Evolutionary conservation across 2,113 vertebrate genomes (phyloP).

Genomic region (Cheirogaleus medius): DNA sequence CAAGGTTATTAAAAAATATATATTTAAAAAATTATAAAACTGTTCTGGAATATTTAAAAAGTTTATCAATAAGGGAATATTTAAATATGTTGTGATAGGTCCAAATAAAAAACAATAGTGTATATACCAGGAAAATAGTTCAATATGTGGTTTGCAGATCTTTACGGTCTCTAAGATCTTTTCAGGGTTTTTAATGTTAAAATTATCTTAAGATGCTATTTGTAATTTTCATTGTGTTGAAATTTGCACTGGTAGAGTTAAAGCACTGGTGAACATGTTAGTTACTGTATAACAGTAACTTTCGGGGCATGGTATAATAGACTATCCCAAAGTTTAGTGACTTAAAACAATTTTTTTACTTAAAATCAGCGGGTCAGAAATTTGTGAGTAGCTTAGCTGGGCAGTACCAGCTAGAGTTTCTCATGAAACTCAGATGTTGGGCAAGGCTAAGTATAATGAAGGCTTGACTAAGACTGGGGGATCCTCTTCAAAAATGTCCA

Average conservation of each 20-base stretch:
- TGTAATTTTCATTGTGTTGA: neutral
- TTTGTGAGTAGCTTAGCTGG: neutral
- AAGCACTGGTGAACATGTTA: neutral
- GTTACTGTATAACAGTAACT: neutral
- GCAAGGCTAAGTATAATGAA: neutral
- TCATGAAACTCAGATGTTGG: neutral
- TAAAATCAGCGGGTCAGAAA: neutral
- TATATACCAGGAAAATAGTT: neutral
- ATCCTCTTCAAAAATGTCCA: neutral
- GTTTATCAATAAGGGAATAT: neutral
- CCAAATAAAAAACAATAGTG: neutral
- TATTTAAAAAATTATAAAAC: neutral
- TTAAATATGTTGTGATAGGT: neutral
- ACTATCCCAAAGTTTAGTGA: neutral
- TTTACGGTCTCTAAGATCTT: neutral
- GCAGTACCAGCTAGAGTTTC: neutral
- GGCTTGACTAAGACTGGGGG: neutral
- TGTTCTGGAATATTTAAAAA: neutral
- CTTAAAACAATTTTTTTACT: neutral
- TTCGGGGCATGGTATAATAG: neutral
- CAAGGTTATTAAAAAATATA: neutral
- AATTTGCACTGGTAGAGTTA: neutral
- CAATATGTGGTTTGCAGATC: neutral
- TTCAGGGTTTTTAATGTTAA: neutral
- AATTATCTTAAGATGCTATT: neutral